phyloP scores from a whole-genome alignment of 2,113 vertebrate species.

The Callochromis pleurospilus region DNA sequence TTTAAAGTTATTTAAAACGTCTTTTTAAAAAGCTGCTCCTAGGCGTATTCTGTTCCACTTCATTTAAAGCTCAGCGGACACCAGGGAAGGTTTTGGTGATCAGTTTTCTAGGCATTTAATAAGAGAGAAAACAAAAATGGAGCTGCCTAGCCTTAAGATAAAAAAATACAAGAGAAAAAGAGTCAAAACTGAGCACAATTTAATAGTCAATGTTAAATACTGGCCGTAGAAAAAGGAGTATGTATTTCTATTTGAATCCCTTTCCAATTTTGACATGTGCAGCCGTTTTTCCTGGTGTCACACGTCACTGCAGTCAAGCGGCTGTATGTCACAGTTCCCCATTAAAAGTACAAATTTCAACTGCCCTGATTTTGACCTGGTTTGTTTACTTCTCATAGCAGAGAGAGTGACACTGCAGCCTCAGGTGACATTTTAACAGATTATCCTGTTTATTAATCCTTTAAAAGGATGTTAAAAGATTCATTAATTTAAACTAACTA shows the following conservation, averaged over 20 bases:
- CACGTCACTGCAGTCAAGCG: not conserved
- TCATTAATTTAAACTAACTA: not conserved
- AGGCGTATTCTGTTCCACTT: not conserved
- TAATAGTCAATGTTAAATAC: not conserved
- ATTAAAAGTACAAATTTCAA: not conserved
- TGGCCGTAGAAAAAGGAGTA: not conserved
- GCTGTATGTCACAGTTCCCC: not conserved
- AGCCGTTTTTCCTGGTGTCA: not conserved
- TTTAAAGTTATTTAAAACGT: not conserved
- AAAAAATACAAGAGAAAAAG: not conserved
- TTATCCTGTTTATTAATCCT: not conserved
- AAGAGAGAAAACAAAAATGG: not conserved
- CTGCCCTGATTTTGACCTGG: not conserved
- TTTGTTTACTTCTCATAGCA: not conserved
- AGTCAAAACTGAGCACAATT: not conserved
- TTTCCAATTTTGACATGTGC: not conserved
- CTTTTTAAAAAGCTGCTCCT: not conserved
- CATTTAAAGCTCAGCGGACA: not conserved
- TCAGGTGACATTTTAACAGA: not conserved
- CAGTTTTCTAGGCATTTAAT: not conserved
- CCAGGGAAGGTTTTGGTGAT: not conserved
- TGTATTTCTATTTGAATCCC: not conserved
- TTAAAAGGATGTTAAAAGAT: not conserved
- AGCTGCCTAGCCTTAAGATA: not conserved
- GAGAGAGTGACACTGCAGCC: not conserved